A percentile compares a stretch with the other conserved stretches of the same genome.
Conservation (phyloP, 2,797 vertebrate species). For the Hoplostethus mediterraneus region DNA sequence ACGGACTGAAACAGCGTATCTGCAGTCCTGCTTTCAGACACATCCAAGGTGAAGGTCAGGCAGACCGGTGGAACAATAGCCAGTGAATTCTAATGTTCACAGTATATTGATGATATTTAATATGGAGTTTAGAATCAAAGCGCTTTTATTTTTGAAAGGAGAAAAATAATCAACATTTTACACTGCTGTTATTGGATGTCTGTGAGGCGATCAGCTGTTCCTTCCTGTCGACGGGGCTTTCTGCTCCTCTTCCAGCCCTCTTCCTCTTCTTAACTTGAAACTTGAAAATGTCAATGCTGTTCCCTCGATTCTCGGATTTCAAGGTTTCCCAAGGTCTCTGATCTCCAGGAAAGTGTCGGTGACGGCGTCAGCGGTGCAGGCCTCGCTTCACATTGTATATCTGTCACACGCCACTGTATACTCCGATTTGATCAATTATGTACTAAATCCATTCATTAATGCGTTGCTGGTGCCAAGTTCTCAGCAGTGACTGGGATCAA, state of each 20-base stretch:
- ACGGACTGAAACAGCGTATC: no score
- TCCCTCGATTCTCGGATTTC: slow-evolving; percentile 29
- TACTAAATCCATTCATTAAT: slow-evolving; percentile 74
- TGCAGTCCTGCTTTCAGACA: no score
- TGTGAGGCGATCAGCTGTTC: slow-evolving; percentile 4
- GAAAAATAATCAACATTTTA: no score
- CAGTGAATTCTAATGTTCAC: no score
- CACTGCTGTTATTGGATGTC: neutral
- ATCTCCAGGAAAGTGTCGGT: slow-evolving; percentile 60
- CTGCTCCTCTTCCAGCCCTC: neutral
- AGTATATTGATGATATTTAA: neutral
- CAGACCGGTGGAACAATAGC: no score
- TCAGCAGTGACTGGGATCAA: slow-evolving; percentile 70
- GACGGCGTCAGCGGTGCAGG: slow-evolving; percentile 32
- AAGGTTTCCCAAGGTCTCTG: slow-evolving; percentile 29
- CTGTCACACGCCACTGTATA: slow-evolving; percentile 53
- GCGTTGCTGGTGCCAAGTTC: slow-evolving; percentile 63
- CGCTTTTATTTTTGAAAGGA: no score
- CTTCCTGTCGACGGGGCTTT: neutral
- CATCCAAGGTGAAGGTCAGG: no score
- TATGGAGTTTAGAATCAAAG: no score
- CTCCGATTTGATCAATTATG: slow-evolving; percentile 74
- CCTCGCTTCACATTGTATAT: slow-evolving; percentile 21
- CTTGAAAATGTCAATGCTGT: slow-evolving; percentile 18
- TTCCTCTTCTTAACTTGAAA: slow-evolving; percentile 26